A percentile compares a stretch with the other conserved stretches of the same genome.
Evolutionary conservation across 2,797 vertebrate species (phyloP).

Genomic region (Arremon aurantiirostris): DNA sequence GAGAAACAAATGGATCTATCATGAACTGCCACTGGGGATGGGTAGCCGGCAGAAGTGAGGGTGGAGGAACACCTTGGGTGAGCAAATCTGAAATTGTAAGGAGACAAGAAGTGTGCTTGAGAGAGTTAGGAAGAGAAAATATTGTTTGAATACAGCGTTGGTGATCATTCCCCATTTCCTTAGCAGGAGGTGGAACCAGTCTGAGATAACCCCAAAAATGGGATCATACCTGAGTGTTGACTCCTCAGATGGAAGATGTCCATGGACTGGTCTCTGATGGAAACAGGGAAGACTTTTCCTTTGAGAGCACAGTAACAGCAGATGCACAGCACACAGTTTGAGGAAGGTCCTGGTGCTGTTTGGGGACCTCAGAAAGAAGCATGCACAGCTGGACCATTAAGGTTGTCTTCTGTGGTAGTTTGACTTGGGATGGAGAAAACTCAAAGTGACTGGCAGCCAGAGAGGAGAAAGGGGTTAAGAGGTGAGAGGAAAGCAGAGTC

Average conservation of each 20-base stretch:
- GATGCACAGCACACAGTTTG: not conserved
- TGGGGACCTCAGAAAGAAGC: not conserved
- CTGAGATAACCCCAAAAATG: not conserved
- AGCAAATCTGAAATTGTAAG: not conserved
- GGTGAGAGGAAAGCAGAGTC: not conserved
- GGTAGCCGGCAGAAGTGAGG: not conserved
- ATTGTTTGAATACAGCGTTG: not conserved
- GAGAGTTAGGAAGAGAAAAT: not conserved
- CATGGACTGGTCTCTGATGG: not conserved
- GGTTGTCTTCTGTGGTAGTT: not conserved
- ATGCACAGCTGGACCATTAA: not conserved
- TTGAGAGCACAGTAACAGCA: not conserved
- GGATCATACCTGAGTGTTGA: not conserved
- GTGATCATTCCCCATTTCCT: not conserved
- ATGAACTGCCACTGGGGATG: not conserved
- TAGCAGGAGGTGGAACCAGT: not conserved
- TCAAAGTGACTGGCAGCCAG: slow-evolving; percentile 12
- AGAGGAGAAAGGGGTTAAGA: slow-evolving; percentile 17
- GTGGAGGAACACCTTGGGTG: not conserved
- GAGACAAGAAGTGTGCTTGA: not conserved
- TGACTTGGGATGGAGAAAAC: not conserved
- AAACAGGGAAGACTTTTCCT: not conserved
- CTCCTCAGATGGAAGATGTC: not conserved
- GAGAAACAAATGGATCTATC: not conserved
- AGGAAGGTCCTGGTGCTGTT: not conserved